phyloP scores from a whole-genome alignment of 2,113 vertebrate species.

The Pithys albifrons region DNA sequence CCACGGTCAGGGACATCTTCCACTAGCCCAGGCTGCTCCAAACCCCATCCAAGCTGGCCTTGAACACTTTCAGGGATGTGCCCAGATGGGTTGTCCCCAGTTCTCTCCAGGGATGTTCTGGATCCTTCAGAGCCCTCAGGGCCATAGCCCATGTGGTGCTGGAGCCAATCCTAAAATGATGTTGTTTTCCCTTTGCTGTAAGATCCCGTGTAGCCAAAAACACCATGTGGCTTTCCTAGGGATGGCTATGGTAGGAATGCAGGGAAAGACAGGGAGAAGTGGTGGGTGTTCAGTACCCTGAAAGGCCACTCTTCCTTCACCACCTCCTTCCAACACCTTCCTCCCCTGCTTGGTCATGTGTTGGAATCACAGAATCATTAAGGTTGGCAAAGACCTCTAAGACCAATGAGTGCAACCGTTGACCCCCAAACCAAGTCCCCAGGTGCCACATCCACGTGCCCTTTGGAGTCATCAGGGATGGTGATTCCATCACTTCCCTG shows the following conservation, averaged over 20 bases:
- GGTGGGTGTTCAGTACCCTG: accelerated
- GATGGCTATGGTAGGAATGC: background rate
- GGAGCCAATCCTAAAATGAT: accelerated
- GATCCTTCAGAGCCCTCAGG: background rate
- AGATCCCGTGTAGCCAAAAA: background rate
- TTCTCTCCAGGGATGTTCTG: too few species aligned
- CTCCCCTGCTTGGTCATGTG: background rate
- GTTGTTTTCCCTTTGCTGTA: background rate
- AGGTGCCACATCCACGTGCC: accelerated
- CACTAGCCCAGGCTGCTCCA: background rate
- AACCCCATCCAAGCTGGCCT: accelerated
- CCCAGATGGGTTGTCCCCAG: background rate
- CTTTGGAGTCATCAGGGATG: background rate
- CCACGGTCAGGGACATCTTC: background rate
- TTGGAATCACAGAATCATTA: accelerated
- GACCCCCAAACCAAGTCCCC: background rate
- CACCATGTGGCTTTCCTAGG: accelerated
- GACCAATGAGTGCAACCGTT: background rate
- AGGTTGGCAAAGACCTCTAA: background rate
- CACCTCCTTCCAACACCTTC: background rate
- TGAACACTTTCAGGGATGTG: background rate
- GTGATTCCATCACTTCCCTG: background rate
- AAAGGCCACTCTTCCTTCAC: background rate
- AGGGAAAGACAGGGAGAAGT: background rate
- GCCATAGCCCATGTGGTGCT: background rate